Evolutionary conservation across 2,888 invertebrate genomes (phyloP).

Genomic region (Dysmachus trigonus): DNA sequence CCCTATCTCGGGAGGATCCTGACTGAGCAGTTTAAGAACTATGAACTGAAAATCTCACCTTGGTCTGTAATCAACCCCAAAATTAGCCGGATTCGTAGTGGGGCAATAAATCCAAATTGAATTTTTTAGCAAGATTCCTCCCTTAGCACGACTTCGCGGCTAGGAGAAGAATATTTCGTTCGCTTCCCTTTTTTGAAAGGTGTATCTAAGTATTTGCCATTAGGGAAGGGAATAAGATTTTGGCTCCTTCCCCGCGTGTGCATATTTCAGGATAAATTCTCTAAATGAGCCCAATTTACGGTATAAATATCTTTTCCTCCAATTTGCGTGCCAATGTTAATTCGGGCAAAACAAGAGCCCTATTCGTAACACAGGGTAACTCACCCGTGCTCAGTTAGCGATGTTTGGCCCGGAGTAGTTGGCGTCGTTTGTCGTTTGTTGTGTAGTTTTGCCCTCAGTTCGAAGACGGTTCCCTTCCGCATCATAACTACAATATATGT

Average conservation of each 20-base stretch:
- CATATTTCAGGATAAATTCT: slow-evolving; percentile 9
- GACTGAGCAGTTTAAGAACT: neutral
- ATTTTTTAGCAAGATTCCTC: slow-evolving; percentile 29
- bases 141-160: neutral
- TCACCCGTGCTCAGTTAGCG: neutral
- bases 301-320: slow-evolving; percentile 12
- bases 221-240: neutral
- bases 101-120: neutral
- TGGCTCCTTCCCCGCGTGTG: neutral
- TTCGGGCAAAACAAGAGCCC: neutral
- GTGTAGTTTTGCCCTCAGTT: neutral
- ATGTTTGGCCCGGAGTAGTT: neutral
- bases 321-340: slow-evolving; percentile 18
- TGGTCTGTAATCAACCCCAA: neutral
- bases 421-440: neutral
- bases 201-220: neutral
- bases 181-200: neutral
- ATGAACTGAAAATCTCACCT: neutral
- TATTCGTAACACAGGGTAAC: neutral
- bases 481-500: neutral
- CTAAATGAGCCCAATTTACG: neutral
- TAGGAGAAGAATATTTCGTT: neutral
- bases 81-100: neutral
- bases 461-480: slow-evolving; percentile 13
- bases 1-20: neutral